phyloP scores from a whole-genome alignment of 2,888 invertebrate species.

The Drosophila hamatofila region DNA sequence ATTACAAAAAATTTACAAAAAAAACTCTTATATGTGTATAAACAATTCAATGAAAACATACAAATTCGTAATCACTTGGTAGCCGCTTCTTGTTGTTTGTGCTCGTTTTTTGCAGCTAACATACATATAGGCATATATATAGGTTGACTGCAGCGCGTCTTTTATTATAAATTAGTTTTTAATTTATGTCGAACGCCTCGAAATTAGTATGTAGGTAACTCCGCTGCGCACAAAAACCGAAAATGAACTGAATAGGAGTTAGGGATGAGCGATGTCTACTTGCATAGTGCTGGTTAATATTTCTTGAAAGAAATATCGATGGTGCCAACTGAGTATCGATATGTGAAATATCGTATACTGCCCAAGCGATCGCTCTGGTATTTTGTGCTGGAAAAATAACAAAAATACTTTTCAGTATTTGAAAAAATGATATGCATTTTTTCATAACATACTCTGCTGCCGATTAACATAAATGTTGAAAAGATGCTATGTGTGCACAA shows the following conservation, averaged over 20 bases:
- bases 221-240: constrained; percentile 58
- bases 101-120: constrained; percentile 32
- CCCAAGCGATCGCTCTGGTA: neutral
- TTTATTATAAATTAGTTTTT: constrained; percentile 37
- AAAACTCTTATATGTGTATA: constrained; percentile 31
- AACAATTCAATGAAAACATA: constrained; percentile 44
- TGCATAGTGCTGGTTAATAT: constrained; percentile 5
- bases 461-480: too few relatives aligned
- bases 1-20: constrained; percentile 15
- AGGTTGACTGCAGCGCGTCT: constrained; percentile 49
- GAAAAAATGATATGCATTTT: neutral
- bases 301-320: constrained; percentile 1
- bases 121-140: constrained; percentile 21
- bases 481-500: too few relatives aligned
- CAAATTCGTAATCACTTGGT: constrained; percentile 68
- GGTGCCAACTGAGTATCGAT: constrained; percentile 4
- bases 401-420: neutral
- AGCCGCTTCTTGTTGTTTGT: constrained; percentile 26
- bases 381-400: neutral
- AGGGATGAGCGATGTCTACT: constrained; percentile 35
- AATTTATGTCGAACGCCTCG: constrained; percentile 44
- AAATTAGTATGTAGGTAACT: constrained; percentile 33
- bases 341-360: neutral
- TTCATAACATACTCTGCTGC: too few relatives aligned
- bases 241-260: constrained; percentile 53